A percentile compares a stretch with the other conserved stretches of the same genome.
phyloP scores from a whole-genome alignment of 2,888 invertebrate genomes.

The Folsomia candida region DNA sequence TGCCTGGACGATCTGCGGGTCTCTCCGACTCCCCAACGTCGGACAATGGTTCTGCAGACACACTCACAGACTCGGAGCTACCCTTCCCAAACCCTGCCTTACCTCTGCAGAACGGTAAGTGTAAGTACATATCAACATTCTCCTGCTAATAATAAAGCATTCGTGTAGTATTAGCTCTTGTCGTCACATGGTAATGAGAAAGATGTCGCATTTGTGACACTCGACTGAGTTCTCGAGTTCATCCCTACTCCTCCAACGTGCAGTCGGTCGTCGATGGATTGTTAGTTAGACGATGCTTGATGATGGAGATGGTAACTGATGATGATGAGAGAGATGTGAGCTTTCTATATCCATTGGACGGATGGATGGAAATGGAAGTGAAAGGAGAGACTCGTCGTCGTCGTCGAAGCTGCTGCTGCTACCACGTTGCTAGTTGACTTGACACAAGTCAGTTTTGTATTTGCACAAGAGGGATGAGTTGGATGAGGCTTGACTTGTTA shows the following conservation, averaged over 20 bases:
- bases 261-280: too few species aligned
- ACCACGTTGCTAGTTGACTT: neutral
- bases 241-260: too few species aligned
- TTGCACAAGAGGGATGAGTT: neutral
- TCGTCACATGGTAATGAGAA: neutral
- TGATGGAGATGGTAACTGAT: too few species aligned
- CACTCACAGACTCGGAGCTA: conserved; percentile 78
- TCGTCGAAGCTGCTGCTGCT: too few species aligned
- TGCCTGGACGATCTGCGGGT: conserved; percentile 56
- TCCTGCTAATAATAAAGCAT: too few species aligned
- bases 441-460: neutral
- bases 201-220: too few species aligned
- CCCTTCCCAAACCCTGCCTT: conserved; percentile 72
- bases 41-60: conserved; percentile 81
- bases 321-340: too few species aligned
- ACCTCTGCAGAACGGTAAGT: conserved; percentile 76
- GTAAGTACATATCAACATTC: conserved; percentile 50
- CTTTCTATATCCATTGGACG: too few species aligned
- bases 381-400: conserved; percentile 54
- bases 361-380: conserved; percentile 58
- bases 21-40: conserved; percentile 77
- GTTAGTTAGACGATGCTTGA: too few species aligned
- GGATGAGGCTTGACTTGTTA: neutral
- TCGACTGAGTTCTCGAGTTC: too few species aligned
- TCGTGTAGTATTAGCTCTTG: too few species aligned